Evolutionary conservation across 2,888 invertebrate species (phyloP).

Genomic region (Gymnoscelis rufifasciata): DNA sequence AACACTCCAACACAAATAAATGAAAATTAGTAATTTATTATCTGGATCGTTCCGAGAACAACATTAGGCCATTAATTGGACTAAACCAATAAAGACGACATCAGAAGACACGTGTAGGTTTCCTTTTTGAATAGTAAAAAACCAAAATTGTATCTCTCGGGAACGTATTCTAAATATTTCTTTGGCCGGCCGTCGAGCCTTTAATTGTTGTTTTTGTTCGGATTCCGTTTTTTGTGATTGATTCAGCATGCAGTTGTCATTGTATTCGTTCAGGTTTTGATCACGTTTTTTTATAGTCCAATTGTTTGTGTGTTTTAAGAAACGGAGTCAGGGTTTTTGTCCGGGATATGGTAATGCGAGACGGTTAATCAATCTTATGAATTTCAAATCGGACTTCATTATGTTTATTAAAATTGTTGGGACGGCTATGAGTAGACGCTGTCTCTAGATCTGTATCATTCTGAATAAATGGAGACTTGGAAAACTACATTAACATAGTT

Average conservation of each 20-base stretch:
- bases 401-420: constrained; percentile 35
- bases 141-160: constrained; percentile 38
- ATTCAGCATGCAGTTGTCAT: constrained; percentile 77
- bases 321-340: constrained; percentile 51
- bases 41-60: constrained; percentile 50
- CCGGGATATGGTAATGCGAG: constrained; percentile 56
- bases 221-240: constrained; percentile 78
- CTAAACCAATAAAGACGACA: constrained; percentile 77
- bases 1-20: constrained; percentile 41
- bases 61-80: constrained; percentile 73
- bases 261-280: constrained; percentile 72
- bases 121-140: constrained; percentile 44
- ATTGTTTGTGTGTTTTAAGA: constrained; percentile 76
- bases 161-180: constrained; percentile 74
- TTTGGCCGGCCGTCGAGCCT: constrained; percentile 56
- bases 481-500: constrained; percentile 4
- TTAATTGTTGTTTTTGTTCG: constrained; percentile 79
- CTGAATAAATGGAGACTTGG: constrained; percentile 12
- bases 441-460: constrained; percentile 12
- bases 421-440: constrained; percentile 11
- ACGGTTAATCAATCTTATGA: constrained; percentile 65
- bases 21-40: constrained; percentile 62
- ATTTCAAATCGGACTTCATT: constrained; percentile 49
- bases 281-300: constrained; percentile 65
- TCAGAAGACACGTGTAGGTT: constrained; percentile 64